A percentile compares a stretch with the other conserved stretches of the same genome.
Evolutionary conservation across 1,140 invertebrate genomes (phyloP).

Genomic region (Drosophila tristis): DNA sequence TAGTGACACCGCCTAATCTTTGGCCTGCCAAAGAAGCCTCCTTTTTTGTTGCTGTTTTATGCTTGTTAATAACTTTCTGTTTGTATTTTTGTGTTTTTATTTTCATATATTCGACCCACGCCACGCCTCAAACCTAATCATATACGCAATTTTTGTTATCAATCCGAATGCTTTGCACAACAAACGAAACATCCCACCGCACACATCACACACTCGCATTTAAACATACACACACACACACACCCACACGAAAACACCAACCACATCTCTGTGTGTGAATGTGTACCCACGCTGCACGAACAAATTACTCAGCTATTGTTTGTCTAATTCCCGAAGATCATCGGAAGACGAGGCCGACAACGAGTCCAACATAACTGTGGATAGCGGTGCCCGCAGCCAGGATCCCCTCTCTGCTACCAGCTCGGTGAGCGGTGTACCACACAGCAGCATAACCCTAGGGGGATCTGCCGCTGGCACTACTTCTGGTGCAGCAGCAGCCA

Average conservation of each 20-base stretch:
- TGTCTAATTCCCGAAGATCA: constrained; percentile 84
- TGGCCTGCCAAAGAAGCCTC: constrained; percentile 44
- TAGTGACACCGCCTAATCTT: constrained; percentile 9
- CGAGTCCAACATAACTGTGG: constrained; percentile 79
- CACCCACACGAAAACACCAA: constrained; percentile 20
- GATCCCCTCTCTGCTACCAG: constrained; percentile 74
- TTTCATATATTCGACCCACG: constrained; percentile 67
- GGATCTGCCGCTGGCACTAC: constrained; percentile 12
- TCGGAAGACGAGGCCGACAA: constrained; percentile 83
- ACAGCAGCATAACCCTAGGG: background rate
- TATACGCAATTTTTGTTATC: constrained; percentile 44
- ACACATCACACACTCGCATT: constrained; percentile 13
- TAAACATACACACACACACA: too few species aligned
- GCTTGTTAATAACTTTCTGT: constrained; percentile 53
- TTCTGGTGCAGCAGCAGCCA: constrained; percentile 11
- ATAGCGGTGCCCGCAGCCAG: constrained; percentile 75
- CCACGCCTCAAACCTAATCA: constrained; percentile 49
- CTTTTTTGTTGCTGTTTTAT: constrained; percentile 14
- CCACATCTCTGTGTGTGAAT: constrained; percentile 31
- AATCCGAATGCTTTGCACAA: constrained; percentile 37
- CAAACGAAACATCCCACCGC: constrained; percentile 17
- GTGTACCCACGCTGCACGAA: constrained; percentile 4
- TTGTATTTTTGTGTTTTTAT: constrained; percentile 62
- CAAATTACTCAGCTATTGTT: constrained; percentile 74
- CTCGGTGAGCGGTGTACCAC: constrained; percentile 53